Conservation (phyloP, 1,140 invertebrate genomes). For the Steinernema feltiae region DNA sequence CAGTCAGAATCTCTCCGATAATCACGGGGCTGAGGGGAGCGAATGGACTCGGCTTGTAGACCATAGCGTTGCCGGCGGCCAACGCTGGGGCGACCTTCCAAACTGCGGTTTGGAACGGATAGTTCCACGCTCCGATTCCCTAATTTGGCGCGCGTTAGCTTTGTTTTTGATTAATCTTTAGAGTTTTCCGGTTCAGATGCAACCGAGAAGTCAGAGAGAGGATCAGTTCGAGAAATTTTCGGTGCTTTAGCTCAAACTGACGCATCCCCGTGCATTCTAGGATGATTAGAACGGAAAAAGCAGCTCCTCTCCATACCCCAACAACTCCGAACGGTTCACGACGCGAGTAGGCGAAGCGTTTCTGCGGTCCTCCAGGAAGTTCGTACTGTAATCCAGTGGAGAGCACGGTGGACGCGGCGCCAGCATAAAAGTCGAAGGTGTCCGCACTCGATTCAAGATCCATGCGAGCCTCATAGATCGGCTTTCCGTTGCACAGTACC, state of each 20-base stretch:
- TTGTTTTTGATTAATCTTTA: too few species aligned
- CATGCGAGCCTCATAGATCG: conserved; percentile 42
- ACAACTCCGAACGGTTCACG: conserved; percentile 63
- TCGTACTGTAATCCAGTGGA: conserved; percentile 31
- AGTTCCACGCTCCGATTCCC: conserved; percentile 65
- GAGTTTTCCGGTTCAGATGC: too few species aligned
- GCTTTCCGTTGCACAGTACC: conserved; percentile 43
- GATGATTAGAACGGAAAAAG: too few species aligned
- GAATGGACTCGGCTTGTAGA: conserved; percentile 64
- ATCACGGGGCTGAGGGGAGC: conserved; percentile 63
- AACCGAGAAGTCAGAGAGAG: too few species aligned
- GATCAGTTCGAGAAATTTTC: too few species aligned
- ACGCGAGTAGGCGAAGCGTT: conserved; percentile 40
- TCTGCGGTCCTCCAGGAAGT: conserved; percentile 31
- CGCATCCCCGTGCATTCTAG: too few species aligned
- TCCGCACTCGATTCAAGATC: conserved; percentile 42
- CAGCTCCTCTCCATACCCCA: too few species aligned
- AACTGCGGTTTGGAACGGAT: conserved; percentile 63
- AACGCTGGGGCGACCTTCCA: conserved; percentile 62
- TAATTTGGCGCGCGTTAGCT: too few species aligned
- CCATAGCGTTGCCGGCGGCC: conserved; percentile 63
- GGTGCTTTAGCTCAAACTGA: too few species aligned
- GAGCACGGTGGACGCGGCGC: conserved; percentile 41
- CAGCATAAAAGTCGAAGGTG: conserved; percentile 45
- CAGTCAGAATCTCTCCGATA: conserved; percentile 62